Conservation (phyloP, 1,140 invertebrate species). For the Drosophila kepulauana region DNA sequence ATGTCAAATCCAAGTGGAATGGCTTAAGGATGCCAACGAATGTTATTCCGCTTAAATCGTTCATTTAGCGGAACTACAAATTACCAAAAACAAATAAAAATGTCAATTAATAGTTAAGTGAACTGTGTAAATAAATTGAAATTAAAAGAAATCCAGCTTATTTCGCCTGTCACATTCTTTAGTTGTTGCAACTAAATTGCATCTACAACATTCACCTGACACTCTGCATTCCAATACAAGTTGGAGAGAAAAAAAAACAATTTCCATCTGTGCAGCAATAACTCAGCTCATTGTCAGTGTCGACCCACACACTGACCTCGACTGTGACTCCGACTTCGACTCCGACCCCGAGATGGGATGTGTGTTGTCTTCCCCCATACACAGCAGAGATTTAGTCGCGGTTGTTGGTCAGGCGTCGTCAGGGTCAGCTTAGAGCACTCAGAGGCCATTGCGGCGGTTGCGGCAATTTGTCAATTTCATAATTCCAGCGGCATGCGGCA, state of each 20-base stretch:
- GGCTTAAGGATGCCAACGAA: neutral
- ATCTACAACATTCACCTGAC: slow-evolving; percentile 55
- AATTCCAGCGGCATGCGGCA: slow-evolving; percentile 62
- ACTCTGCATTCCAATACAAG: slow-evolving; percentile 31
- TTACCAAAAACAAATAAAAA: no score
- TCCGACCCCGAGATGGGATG: slow-evolving; percentile 16
- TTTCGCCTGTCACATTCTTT: slow-evolving; percentile 1
- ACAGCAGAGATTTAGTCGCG: slow-evolving; percentile 28
- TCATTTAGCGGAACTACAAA: no score
- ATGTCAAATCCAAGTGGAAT: neutral
- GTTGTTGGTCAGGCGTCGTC: slow-evolving; percentile 61
- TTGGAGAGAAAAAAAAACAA: slow-evolving; percentile 67
- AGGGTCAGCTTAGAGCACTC: slow-evolving; percentile 63
- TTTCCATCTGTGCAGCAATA: slow-evolving; percentile 76
- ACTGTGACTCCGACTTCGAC: neutral
- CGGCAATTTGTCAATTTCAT: slow-evolving; percentile 82
- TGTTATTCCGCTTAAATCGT: no score
- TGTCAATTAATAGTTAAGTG: no score
- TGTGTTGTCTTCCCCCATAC: slow-evolving; percentile 21
- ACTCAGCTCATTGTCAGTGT: slow-evolving; percentile 75
- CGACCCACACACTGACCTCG: slow-evolving; percentile 77
- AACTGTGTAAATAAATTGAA: no score
- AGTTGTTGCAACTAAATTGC: slow-evolving; percentile 3
- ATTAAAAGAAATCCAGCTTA: neutral
- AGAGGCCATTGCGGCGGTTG: slow-evolving; percentile 66